Evolutionary conservation across 2,888 invertebrate species (phyloP).

Genomic region (Biston stratarius): DNA sequence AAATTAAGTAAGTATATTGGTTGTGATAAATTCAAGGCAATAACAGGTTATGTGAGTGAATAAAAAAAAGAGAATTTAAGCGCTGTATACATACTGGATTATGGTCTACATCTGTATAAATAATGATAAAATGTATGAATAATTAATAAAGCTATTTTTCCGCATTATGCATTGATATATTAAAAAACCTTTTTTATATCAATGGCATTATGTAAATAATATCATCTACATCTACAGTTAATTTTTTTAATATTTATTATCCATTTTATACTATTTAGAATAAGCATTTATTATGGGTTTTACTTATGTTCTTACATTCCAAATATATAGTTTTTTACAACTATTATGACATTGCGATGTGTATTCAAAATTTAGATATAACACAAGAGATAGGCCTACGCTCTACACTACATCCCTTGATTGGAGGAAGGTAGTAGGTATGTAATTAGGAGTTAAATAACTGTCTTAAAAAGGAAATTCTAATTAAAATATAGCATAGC

Average conservation of each 20-base stretch:
- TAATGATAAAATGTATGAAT: neutral
- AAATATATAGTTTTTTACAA: neutral
- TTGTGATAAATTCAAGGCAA: constrained; percentile 45
- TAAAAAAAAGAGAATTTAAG: constrained; percentile 2
- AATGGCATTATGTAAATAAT: neutral
- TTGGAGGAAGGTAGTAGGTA: too few relatives aligned
- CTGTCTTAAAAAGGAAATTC: too few relatives aligned
- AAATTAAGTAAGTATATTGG: constrained; percentile 14
- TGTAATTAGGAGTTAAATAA: too few relatives aligned
- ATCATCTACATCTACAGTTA: constrained; percentile 3
- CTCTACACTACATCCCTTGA: too few relatives aligned
- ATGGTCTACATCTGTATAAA: neutral
- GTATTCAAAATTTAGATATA: too few relatives aligned
- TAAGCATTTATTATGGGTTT: neutral
- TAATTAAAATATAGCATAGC: too few relatives aligned
- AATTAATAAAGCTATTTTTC: neutral
- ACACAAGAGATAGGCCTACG: too few relatives aligned
- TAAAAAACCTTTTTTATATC: too few relatives aligned
- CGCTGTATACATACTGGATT: neutral
- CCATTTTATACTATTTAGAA: neutral
- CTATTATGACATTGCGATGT: too few relatives aligned
- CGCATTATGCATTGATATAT: too few relatives aligned
- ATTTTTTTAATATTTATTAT: neutral
- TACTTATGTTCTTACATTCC: neutral
- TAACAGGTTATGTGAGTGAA: constrained; percentile 12